Evolutionary conservation across 2,797 vertebrate genomes (phyloP), one percentile per base, ranked within the genome.

Genomic region (Microctenopoma stevenorrisi): DNA sequence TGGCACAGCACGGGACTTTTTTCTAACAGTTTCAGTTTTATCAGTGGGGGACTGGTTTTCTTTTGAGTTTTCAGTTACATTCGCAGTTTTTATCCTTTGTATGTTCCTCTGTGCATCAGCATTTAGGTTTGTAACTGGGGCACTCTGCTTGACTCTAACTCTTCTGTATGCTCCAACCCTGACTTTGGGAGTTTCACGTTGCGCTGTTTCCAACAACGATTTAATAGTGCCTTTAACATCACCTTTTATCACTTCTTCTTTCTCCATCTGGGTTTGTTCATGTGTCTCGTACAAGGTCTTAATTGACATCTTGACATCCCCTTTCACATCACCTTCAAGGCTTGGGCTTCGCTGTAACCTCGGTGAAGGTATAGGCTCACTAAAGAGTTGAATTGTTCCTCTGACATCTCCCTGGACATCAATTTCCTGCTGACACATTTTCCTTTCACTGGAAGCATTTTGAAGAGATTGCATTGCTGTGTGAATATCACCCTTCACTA

Each of bases 191-290:
- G 91, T 79, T 77, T 91, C 79, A 53, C 88, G 91, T 56, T 93
- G 87, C 61, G 94, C 94, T 28, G 93, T 94, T 89, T 95, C 93
- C 85, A 94, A n/a, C 78, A 95, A 83, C 10, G 93, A 94, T 85
- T 94, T 95, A 85, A 95, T 93, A 0, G 91, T 92, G 42, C 93
- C 93, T 91, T 94, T 95, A 54, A 93, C 92, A n/a, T 94, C 94
- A 52, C 93, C 94, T 74, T 93, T 94, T 81, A 93, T 86, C 62
- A 93, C 91, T 60, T 94, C 90, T 61, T 94, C 93, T 82, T 92
- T 94, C 76, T 95, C 94, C 61, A 74, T 48, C 79, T 87, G 92
- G 49, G 62, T 79, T 85, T 94, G 91, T 64, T 88, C 93, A 69
- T 93, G 94, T 16, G 73, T 83, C 53, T 92, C 92, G 65, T 94